Evolutionary conservation across 2,113 vertebrate genomes (phyloP).

Genomic region (Artemisiospiza belli): DNA sequence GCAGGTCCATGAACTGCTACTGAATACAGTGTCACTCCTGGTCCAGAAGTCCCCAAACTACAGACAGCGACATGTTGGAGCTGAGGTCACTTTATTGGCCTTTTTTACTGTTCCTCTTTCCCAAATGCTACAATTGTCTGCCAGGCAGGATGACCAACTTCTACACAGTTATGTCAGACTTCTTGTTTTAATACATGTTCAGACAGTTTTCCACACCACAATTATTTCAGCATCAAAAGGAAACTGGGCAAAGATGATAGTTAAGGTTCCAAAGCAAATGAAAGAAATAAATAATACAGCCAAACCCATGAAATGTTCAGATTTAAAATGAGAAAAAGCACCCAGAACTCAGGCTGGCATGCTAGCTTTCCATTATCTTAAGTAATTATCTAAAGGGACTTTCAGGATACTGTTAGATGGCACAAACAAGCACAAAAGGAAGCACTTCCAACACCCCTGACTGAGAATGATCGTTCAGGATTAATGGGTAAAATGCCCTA

Average conservation of each 20-base stretch:
- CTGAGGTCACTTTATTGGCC: neutral
- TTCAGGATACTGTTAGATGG: neutral
- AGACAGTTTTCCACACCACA: neutral
- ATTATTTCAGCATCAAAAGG: neutral
- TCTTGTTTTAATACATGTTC: neutral
- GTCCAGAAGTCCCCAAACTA: neutral
- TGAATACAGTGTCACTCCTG: neutral
- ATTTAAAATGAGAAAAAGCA: neutral
- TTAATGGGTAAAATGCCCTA: neutral
- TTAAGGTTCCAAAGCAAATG: neutral
- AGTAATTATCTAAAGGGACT: neutral
- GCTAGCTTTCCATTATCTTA: neutral
- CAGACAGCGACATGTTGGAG: neutral
- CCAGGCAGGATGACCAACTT: neutral
- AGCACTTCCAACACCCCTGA: neutral
- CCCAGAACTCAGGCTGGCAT: neutral
- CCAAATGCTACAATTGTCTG: neutral
- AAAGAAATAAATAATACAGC: neutral
- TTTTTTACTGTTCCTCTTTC: neutral
- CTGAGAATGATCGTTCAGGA: neutral
- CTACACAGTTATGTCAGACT: neutral
- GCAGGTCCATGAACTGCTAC: neutral
- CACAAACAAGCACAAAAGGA: neutral
- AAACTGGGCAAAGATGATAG: neutral
- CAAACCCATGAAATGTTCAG: neutral